These are phyloP conservation scores for Stegastes partitus DNA, from an alignment of 2,113 vertebrate species.

Conservation along the genomic window DNA sequence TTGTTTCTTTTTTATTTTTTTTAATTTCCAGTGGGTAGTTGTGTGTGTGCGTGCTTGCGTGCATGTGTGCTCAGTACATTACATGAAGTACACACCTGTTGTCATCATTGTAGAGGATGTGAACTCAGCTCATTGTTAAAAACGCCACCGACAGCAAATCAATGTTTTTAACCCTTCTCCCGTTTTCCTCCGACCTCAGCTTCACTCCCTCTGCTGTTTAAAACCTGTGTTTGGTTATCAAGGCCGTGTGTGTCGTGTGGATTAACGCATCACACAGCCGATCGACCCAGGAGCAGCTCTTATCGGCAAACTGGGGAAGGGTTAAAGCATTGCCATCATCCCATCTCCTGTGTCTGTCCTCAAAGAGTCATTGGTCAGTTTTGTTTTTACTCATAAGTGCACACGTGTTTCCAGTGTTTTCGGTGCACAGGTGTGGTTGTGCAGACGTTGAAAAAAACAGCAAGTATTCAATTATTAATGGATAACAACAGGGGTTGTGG, in stretches of 20 bases:
- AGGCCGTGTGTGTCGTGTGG: neutral
- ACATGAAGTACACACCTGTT: slow-evolving; percentile 38
- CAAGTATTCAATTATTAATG: too few species aligned
- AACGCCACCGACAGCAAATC: slow-evolving; percentile 20
- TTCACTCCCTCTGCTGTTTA: neutral
- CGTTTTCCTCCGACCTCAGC: slow-evolving; percentile 25
- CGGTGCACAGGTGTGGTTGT: slow-evolving; percentile 4
- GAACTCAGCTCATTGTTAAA: slow-evolving; percentile 49
- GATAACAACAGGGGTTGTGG: too few species aligned
- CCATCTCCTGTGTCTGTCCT: slow-evolving; percentile 42
- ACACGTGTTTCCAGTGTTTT: neutral
- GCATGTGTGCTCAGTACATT: slow-evolving; percentile 8
- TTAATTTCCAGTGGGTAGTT: slow-evolving; percentile 23
- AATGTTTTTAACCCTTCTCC: slow-evolving; percentile 66
- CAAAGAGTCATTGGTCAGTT: neutral
- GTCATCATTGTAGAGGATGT: slow-evolving; percentile 52
- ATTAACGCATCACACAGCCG: slow-evolving; percentile 4
- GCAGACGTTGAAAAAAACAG: too few species aligned
- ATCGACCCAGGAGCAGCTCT: slow-evolving; percentile 8
- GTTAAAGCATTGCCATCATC: slow-evolving; percentile 59
- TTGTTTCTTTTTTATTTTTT: neutral
- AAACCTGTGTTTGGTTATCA: neutral
- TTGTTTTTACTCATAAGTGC: slow-evolving; percentile 1
- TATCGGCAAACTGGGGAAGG: slow-evolving; percentile 55
- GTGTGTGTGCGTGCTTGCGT: neutral